Conservation (phyloP, 2,888 invertebrate genomes). For the Autographa pulchrina region DNA sequence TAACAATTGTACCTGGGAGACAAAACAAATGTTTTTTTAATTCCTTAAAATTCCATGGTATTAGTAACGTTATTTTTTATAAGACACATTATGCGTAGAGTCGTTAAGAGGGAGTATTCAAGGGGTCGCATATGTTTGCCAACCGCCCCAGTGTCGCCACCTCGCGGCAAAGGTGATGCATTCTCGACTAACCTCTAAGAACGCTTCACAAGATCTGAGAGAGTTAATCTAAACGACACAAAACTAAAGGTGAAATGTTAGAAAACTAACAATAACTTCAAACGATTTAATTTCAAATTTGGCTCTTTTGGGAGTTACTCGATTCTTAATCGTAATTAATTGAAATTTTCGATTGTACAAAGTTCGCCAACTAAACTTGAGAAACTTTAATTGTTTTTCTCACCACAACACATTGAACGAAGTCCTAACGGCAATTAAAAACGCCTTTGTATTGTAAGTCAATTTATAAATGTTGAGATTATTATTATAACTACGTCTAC, state of each 20-base stretch:
- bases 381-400: neutral
- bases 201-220: neutral
- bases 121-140: constrained; percentile 31
- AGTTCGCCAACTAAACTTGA: neutral
- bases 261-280: neutral
- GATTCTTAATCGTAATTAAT: neutral
- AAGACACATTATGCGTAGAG: constrained; percentile 1
- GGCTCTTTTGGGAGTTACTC: neutral
- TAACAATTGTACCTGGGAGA: constrained; percentile 37
- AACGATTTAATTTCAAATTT: neutral
- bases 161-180: constrained; percentile 19
- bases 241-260: neutral
- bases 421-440: neutral
- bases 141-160: constrained; percentile 5
- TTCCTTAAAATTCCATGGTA: neutral
- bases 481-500: constrained; percentile 27
- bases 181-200: neutral
- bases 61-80: neutral
- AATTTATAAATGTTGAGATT: neutral
- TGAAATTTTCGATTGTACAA: neutral
- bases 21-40: constrained; percentile 25
- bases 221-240: neutral
- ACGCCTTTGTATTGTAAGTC: neutral
- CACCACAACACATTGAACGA: neutral
- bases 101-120: constrained; percentile 19